Percentiles rank a stretch among this genome's conserved stretches.
phyloP scores from a whole-genome alignment of 2,797 vertebrate genomes.

The Pangasius macronema region DNA sequence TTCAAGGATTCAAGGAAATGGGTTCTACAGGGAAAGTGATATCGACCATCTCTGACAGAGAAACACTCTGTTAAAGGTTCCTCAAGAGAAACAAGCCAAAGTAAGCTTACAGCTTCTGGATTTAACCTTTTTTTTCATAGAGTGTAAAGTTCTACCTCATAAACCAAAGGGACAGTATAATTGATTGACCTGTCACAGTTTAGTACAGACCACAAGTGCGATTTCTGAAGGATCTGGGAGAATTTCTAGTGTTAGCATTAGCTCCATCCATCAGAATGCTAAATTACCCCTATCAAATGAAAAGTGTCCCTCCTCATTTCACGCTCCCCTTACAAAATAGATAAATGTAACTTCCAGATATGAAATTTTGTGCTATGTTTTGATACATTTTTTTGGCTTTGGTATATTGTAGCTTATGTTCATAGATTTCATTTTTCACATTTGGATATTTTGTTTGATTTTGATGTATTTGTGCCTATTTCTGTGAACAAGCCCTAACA shows the following conservation, averaged over 20 bases:
- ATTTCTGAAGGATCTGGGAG: background rate
- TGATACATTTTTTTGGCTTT: background rate
- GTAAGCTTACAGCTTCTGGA: background rate
- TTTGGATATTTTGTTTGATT: background rate
- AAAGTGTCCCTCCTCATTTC: background rate
- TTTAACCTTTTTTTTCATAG: background rate
- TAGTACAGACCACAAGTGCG: background rate
- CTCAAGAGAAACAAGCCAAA: background rate
- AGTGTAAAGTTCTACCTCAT: background rate
- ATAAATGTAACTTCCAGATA: background rate
- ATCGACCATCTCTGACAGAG: background rate
- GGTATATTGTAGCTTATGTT: background rate
- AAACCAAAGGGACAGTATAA: background rate
- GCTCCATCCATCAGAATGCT: background rate
- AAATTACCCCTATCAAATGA: background rate
- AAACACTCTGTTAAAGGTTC: background rate
- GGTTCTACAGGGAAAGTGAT: background rate
- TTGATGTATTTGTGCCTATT: background rate
- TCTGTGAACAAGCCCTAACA: background rate
- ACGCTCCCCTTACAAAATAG: background rate
- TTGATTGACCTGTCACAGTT: background rate
- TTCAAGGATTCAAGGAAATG: background rate
- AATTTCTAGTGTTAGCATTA: background rate
- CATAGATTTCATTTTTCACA: no score
- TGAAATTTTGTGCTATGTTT: background rate